A percentile compares a stretch with the other conserved stretches of the same genome.
Evolutionary conservation across 2,888 invertebrate genomes (phyloP).

Genomic region (Mesoligia furuncula): DNA sequence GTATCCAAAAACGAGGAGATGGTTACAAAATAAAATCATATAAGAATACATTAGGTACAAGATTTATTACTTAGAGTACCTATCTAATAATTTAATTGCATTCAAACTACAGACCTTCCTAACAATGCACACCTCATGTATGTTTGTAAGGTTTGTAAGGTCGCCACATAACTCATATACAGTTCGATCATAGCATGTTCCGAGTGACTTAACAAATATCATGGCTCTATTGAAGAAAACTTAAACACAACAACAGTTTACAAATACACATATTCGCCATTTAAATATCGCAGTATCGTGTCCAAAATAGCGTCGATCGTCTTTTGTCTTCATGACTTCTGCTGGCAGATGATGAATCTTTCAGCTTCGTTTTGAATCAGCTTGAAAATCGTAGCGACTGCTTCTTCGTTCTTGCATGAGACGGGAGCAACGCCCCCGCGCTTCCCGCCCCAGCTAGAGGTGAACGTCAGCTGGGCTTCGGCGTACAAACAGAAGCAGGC

Average conservation of each 20-base stretch:
- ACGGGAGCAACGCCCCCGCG: constrained; percentile 74
- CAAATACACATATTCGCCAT: constrained; percentile 38
- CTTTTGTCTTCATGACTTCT: constrained; percentile 76
- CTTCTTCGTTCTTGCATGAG: constrained; percentile 82
- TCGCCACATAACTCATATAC: background rate
- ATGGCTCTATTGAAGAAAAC: constrained; percentile 4
- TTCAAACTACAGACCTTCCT: constrained; percentile 20
- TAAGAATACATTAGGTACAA: background rate
- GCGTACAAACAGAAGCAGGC: constrained; percentile 75
- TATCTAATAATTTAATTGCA: background rate
- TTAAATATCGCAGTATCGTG: constrained; percentile 39
- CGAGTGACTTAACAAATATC: background rate
- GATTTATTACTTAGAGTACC: constrained; percentile 15
- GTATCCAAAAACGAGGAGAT: background rate
- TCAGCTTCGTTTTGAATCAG: constrained; percentile 87
- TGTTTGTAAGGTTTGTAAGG: background rate
- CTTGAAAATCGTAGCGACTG: constrained; percentile 79
- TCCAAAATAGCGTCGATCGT: constrained; percentile 18
- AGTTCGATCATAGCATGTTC: constrained; percentile 13
- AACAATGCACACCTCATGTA: background rate
- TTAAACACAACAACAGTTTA: background rate
- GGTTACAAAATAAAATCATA: background rate
- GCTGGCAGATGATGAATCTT: constrained; percentile 84
- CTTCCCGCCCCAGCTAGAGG: constrained; percentile 89
- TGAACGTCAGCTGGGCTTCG: constrained; percentile 90